A percentile compares a stretch with the other conserved stretches of the same genome.
Evolutionary conservation across 2,888 invertebrate species (phyloP).

Genomic region (Hydrotaea diabolus): DNA sequence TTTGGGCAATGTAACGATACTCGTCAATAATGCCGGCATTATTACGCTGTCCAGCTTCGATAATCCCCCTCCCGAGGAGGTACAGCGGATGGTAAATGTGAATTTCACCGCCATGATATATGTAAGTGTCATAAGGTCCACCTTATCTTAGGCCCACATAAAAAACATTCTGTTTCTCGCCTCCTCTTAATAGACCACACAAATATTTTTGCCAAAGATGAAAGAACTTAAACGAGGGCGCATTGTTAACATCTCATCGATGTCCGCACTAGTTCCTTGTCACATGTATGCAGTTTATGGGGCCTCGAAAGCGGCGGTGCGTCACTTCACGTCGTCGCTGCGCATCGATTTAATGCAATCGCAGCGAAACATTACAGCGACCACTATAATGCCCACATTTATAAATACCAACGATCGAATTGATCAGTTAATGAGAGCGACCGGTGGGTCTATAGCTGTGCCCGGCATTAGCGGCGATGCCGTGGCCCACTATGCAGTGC

Average conservation of each 20-base stretch:
- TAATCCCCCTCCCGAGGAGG: constrained; percentile 73
- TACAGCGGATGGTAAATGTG: constrained; percentile 78
- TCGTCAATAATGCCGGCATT: constrained; percentile 81
- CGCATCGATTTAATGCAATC: constrained; percentile 74
- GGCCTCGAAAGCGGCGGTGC: constrained; percentile 78
- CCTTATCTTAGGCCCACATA: not conserved
- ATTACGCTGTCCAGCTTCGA: constrained; percentile 67
- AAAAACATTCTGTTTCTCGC: not conserved
- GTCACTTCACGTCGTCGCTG: constrained; percentile 75
- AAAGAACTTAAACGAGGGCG: constrained; percentile 75
- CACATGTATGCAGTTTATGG: constrained; percentile 70
- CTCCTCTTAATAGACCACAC: not conserved
- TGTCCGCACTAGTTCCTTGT: not conserved
- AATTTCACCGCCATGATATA: constrained; percentile 79
- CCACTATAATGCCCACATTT: constrained; percentile 77
- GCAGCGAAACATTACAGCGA: constrained; percentile 69
- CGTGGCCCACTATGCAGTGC: constrained; percentile 69
- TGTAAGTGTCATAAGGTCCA: constrained; percentile 71
- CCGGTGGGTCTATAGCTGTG: not conserved
- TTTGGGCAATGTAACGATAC: constrained; percentile 78
- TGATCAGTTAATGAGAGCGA: not conserved
- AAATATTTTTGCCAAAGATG: constrained; percentile 79
- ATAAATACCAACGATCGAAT: constrained; percentile 73
- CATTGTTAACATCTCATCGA: constrained; percentile 75
- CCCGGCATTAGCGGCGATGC: constrained; percentile 54